phyloP scores from a whole-genome alignment of 2,113 vertebrate species.

The Notothenia coriiceps region DNA sequence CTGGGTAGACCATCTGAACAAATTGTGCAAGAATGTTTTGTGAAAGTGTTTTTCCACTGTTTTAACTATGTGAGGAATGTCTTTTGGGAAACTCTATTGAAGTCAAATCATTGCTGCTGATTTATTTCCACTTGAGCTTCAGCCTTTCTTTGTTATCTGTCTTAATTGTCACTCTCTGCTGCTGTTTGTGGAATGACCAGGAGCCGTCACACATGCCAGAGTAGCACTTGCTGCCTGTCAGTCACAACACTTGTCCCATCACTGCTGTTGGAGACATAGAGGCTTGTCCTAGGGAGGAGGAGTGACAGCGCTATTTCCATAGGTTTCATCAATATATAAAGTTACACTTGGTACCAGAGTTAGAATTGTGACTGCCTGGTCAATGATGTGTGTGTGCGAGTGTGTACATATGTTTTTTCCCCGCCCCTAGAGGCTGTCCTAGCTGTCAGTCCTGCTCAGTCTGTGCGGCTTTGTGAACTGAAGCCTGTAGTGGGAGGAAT shows the following conservation, averaged over 20 bases:
- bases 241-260: constrained; percentile 77
- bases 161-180: constrained; percentile 34
- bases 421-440: constrained; percentile 69
- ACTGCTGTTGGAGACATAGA: constrained; percentile 55
- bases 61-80: background rate
- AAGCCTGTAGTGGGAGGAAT: constrained; percentile 80
- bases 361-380: constrained; percentile 48
- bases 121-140: constrained; percentile 1
- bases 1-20: background rate
- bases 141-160: constrained; percentile 23
- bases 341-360: constrained; percentile 51
- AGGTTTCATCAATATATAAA: constrained; percentile 59
- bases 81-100: background rate
- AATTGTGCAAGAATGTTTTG: background rate
- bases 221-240: constrained; percentile 83
- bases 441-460: constrained; percentile 71
- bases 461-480: constrained; percentile 72
- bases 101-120: background rate
- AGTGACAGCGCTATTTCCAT: constrained; percentile 36
- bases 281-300: constrained; percentile 39
- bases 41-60: background rate
- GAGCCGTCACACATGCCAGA: constrained; percentile 70
- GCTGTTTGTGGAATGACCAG: constrained; percentile 32
- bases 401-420: constrained; percentile 43
- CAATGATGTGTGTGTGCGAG: constrained; percentile 30